Base-by-base conservation (phyloP, 2,888 invertebrate species). In the Hanleya hanleyi region DNA sequence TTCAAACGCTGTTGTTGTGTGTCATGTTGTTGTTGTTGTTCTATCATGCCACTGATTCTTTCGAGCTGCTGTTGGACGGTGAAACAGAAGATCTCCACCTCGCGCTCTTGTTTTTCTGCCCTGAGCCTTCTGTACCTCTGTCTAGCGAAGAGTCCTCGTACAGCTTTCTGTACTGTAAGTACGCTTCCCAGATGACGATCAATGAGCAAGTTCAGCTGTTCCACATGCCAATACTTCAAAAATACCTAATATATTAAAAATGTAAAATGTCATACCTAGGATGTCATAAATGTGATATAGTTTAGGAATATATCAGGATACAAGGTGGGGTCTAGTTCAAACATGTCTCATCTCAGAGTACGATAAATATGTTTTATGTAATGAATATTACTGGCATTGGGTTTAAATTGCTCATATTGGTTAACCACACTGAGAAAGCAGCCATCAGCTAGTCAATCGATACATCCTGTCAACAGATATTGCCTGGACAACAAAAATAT, bases 141-240 rank as follows among this genome's bases (percentile, higher is more conserved):
- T 9, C 81, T 71, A 26, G 80, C 82, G 9, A 87, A 29, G 62
- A 75, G 82, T n/a, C 81, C 80, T 18, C 86, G 81, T 15, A 83
- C 76, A 1, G 62, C 66, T n/a, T 78, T 81, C 73, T 87, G 87
- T n/a, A 83, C 74, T 5, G 65, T 73, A 12, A 84, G 70, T 7
- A 88, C 75, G n/a, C 76, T 65, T 22, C 65, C 37, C 4, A 80
- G 33, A 18, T 77, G 57, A 26, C 69, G 70, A 67, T 84, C 84
- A 50, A 86, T 37, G n/a, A 69, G 51, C 5, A 78, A 66, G 61
- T 86, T 83, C 36, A 88, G 77, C 61, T 81, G 76, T 67, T 88
- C 88, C 49, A 77, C 72, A 61, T 88, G 88, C 83, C 82, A 87
- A 76, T 86, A 85, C 67, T 84, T 85, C 6, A 88, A 78, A 71